A percentile compares a stretch with the other conserved stretches of the same genome.
Conservation (phyloP, 2,797 vertebrate species). For the Crenuchus spilurus region DNA sequence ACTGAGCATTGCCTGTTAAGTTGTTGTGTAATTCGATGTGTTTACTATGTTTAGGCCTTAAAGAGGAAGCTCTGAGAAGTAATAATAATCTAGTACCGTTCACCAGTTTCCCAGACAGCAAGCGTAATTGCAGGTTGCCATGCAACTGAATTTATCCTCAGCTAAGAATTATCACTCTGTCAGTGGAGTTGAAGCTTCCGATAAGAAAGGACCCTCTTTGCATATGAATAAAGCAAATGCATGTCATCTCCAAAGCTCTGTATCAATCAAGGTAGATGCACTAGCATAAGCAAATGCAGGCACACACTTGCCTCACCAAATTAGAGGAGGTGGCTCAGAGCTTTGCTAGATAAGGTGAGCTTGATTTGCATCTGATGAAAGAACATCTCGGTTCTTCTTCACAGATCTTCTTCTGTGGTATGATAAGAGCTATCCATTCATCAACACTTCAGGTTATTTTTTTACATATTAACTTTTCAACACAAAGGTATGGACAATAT, state of each 20-base stretch:
- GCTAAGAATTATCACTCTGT: conserved; percentile 68
- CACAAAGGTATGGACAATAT: neutral
- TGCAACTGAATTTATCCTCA: conserved; percentile 71
- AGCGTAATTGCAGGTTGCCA: conserved; percentile 76
- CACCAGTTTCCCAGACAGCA: conserved; percentile 65
- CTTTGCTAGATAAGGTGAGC: conserved; percentile 14
- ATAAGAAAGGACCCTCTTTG: conserved; percentile 68
- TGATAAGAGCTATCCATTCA: neutral
- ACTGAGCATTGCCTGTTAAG: conserved; percentile 41
- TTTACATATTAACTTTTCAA: neutral
- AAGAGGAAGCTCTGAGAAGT: conserved; percentile 25
- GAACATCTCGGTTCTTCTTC: conserved; percentile 2
- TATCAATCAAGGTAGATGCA: conserved; percentile 52
- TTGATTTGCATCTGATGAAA: neutral
- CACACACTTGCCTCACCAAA: neutral
- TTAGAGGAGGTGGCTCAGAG: neutral
- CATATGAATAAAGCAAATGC: conserved; percentile 65
- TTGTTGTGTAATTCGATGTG: conserved; percentile 57
- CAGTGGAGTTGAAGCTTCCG: conserved; percentile 63
- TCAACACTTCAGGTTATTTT: neutral
- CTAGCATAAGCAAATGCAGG: conserved; percentile 12
- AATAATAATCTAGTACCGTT: conserved; percentile 60
- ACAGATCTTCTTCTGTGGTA: neutral
- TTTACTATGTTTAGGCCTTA: conserved; percentile 21
- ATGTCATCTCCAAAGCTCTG: conserved; percentile 40